Evolutionary conservation across 1,140 invertebrate genomes (phyloP), one percentile per base, ranked within the genome.

Genomic region (Xylocopa sonorina): DNA sequence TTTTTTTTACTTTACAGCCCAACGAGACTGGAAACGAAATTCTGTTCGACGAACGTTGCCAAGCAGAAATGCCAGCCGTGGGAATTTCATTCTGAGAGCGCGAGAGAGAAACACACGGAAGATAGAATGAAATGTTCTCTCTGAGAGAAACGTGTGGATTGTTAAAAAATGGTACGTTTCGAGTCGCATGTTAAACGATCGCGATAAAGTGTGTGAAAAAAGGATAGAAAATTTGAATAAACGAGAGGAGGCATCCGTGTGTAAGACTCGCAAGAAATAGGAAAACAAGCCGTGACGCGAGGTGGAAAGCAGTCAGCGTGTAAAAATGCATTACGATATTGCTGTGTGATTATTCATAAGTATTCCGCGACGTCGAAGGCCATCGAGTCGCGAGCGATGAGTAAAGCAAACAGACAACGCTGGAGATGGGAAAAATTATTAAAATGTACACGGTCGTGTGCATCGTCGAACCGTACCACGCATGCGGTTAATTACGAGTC

Each of bases 291-390:
- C 3, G 9, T 10, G 38, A 21, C 16, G 4, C 9, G 24, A 32
- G 43, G 16, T n/a, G 68, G 29, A 6, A 32, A 64, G 18, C n/a
- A 68, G 64, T 58, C 64, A 77, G 2, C 29, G 64, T 24, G 53
- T 38, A 68, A 38, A 69, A 58, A 77, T 50, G 51, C 64, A 29
- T 57, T 58, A 27, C n/a, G 38, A 68, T 58, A 69, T 67, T 46
- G 53, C 74, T 16, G 41, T 0, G n/a, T 16, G 53, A 77, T 77
- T 77, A 77, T 77, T 77, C 74, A 69, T 58, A 69, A 76, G 12
- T 43, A 38, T 58, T 77, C 41, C 21, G 64, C 32, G 34, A 16
- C 38, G 58, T 53, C 32, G 75, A 77, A 77, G 75, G 75, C 34
- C 43, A 27, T 43, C 71, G 57, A 57, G 53, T 60, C 7, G 14